These are phyloP conservation scores for Lissonota sp. DNA, from an alignment of 2,888 invertebrate species.

Conservation along the genomic window DNA sequence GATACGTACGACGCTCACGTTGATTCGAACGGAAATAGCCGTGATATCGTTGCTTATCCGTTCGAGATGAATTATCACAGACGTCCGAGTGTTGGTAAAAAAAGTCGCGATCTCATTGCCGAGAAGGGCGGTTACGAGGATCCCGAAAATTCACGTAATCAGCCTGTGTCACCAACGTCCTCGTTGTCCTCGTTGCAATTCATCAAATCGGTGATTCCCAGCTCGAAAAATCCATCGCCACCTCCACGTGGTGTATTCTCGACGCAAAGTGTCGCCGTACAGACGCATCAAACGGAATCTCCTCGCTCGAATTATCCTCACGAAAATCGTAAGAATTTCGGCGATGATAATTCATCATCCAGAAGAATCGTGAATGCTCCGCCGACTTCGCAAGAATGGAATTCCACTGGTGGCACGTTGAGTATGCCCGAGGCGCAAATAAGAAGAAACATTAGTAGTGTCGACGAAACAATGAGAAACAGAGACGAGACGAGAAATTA, in stretches of 20 bases:
- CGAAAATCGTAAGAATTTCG: constrained; percentile 19
- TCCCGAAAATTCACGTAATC: constrained; percentile 20
- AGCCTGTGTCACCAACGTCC: neutral
- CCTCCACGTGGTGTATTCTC: constrained; percentile 35
- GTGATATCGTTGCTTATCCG: constrained; percentile 58
- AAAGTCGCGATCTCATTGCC: constrained; percentile 38
- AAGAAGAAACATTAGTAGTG: neutral
- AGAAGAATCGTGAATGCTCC: constrained; percentile 17
- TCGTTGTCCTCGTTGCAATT: constrained; percentile 28
- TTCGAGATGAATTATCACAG: constrained; percentile 58
- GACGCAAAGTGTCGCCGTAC: constrained; percentile 64
- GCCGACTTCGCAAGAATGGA: neutral
- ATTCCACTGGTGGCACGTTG: neutral
- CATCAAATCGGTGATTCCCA: constrained; percentile 44
- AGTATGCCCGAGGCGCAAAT: constrained; percentile 4
- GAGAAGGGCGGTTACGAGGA: constrained; percentile 55
- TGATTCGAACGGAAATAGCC: constrained; percentile 1
- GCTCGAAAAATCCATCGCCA: constrained; percentile 46
- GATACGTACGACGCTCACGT: constrained; percentile 38
- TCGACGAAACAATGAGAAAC: neutral
- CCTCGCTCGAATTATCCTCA: constrained; percentile 9
- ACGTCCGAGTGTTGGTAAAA: constrained; percentile 47
- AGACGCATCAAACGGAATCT: constrained; percentile 55
- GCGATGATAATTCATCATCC: constrained; percentile 22
- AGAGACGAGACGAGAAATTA: neutral